Conservation (phyloP, 1,140 invertebrate genomes). For the Megathymus violae region DNA sequence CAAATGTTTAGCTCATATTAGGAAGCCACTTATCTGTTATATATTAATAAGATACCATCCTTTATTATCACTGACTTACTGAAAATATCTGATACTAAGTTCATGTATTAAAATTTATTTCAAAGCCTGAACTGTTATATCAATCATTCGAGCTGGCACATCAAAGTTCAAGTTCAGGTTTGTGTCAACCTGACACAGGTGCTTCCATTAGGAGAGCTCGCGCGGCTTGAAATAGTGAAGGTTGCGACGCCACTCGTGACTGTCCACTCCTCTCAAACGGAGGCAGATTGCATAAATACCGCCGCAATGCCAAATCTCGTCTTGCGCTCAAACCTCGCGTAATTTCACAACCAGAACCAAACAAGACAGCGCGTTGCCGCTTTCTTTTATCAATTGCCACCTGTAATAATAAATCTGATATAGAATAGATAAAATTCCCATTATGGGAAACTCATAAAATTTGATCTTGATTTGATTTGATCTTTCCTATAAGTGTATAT, state of each 20-base stretch:
- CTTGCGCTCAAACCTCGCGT: constrained; percentile 86
- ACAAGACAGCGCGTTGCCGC: constrained; percentile 72
- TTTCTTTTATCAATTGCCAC: constrained; percentile 79
- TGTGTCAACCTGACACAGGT: constrained; percentile 65
- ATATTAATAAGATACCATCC: neutral
- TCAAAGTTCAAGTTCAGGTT: constrained; percentile 30
- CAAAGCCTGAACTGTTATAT: no score
- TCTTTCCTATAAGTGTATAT: no score
- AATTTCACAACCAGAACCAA: constrained; percentile 80
- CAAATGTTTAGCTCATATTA: neutral
- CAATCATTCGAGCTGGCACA: neutral
- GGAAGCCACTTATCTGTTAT: constrained; percentile 4
- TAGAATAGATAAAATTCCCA: no score
- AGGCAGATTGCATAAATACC: constrained; percentile 86
- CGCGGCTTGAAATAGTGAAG: constrained; percentile 66
- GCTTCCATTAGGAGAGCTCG: constrained; percentile 66
- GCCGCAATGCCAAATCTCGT: constrained; percentile 86
- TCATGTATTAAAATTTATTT: neutral
- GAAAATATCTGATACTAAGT: neutral
- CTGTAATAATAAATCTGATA: constrained; percentile 44
- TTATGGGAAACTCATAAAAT: no score
- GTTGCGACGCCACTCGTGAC: constrained; percentile 61
- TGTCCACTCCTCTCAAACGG: constrained; percentile 82
- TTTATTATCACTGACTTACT: constrained; percentile 3
- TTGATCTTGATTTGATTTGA: no score